These are phyloP conservation scores for Phalacrocorax brasilianus DNA, from an alignment of 2,113 vertebrate species.

Conservation along the genomic window DNA sequence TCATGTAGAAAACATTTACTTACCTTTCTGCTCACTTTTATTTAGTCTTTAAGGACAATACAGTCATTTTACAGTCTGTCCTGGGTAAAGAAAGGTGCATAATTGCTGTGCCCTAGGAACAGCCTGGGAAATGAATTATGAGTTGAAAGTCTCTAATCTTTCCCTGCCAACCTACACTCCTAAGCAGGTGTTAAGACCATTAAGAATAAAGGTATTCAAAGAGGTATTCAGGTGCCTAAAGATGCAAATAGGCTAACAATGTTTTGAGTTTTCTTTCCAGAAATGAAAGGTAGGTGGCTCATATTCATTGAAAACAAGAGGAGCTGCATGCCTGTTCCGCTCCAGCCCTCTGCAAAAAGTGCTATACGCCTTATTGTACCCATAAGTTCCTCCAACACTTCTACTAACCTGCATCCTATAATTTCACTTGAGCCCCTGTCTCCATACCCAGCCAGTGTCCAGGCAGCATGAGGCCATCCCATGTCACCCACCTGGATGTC, in stretches of 20 bases:
- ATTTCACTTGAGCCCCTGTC: rapidly evolving
- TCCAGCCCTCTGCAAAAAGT: neutral
- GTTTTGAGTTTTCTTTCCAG: neutral
- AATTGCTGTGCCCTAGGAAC: neutral
- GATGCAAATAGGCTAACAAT: neutral
- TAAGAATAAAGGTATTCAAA: neutral
- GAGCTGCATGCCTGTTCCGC: neutral
- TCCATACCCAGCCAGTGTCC: neutral
- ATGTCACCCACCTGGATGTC: too few relatives aligned
- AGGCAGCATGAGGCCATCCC: neutral
- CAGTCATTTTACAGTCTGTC: neutral
- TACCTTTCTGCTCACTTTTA: neutral
- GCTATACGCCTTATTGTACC: rapidly evolving
- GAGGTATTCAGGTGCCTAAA: neutral
- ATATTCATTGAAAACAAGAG: neutral
- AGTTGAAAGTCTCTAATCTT: neutral
- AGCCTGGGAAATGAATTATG: neutral
- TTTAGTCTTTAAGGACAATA: neutral
- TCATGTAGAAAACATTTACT: neutral
- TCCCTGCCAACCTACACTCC: neutral
- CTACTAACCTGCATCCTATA: rapidly evolving
- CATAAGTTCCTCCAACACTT: neutral
- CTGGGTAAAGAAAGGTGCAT: neutral
- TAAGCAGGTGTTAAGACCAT: neutral
- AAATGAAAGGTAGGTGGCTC: neutral